Evolutionary conservation across 2,888 invertebrate species (phyloP).

Genomic region (Drosophila monieri): DNA sequence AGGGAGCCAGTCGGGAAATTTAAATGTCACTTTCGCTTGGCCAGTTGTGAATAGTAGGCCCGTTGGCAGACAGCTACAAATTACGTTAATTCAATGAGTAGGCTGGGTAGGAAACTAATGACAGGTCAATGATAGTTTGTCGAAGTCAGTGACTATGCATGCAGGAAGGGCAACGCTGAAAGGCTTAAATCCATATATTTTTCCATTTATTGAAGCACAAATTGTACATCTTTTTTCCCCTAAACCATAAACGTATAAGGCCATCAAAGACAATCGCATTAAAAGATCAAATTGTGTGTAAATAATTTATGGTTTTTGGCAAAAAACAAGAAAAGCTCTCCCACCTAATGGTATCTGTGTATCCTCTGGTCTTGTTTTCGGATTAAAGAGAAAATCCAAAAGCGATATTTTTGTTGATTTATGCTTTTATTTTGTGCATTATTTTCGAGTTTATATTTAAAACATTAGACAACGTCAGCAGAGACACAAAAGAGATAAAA

Average conservation of each 20-base stretch:
- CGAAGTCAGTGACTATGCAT: neutral
- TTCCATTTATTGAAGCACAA: neutral
- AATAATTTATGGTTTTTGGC: slow-evolving; percentile 42
- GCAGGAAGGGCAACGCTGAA: no score
- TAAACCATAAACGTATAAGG: neutral
- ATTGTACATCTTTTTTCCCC: neutral
- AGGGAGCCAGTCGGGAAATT: slow-evolving; percentile 60
- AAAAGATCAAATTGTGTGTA: slow-evolving; percentile 62
- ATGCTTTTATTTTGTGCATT: slow-evolving; percentile 71
- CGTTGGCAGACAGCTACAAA: slow-evolving; percentile 12
- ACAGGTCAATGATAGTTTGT: slow-evolving; percentile 9
- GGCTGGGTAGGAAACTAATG: slow-evolving; percentile 1
- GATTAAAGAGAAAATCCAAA: slow-evolving; percentile 72
- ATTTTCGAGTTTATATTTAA: slow-evolving; percentile 77
- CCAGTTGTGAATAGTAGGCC: slow-evolving; percentile 9
- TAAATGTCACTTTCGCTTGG: slow-evolving; percentile 57
- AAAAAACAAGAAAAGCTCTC: slow-evolving; percentile 18
- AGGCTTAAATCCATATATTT: no score
- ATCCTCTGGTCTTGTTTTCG: slow-evolving; percentile 27
- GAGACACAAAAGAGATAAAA: slow-evolving; percentile 44
- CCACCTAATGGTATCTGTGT: slow-evolving; percentile 12
- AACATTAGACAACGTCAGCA: slow-evolving; percentile 60
- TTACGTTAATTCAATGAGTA: slow-evolving; percentile 2
- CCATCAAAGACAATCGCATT: slow-evolving; percentile 60
- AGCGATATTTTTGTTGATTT: slow-evolving; percentile 73